Evolutionary conservation across 2,113 vertebrate species (phyloP).

Genomic region (Ondatra zibethicus): DNA sequence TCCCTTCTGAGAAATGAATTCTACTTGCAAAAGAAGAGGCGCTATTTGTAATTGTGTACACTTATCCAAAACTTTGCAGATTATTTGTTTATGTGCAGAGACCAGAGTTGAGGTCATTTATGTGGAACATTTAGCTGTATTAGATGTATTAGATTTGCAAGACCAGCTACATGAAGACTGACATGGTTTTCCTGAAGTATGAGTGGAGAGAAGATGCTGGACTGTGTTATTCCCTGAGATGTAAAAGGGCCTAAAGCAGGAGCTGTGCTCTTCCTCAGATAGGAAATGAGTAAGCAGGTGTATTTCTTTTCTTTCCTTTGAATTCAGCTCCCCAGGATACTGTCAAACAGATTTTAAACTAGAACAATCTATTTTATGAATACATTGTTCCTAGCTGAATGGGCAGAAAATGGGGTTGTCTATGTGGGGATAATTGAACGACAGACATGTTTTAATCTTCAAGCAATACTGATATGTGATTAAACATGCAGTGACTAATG

Average conservation of each 20-base stretch:
- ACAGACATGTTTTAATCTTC: slow-evolving; percentile 61
- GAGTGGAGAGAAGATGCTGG: neutral
- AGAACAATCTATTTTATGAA: slow-evolving; percentile 28
- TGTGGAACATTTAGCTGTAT: neutral
- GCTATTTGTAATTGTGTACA: neutral
- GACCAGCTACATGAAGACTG: neutral
- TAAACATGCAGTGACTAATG: slow-evolving; percentile 56
- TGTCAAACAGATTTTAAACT: slow-evolving; percentile 39
- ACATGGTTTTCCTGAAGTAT: neutral
- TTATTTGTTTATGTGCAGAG: neutral
- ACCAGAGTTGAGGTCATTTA: neutral
- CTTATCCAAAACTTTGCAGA: neutral
- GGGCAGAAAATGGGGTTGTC: slow-evolving; percentile 42
- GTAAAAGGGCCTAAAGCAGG: neutral
- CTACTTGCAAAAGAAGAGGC: neutral
- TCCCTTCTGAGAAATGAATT: neutral
- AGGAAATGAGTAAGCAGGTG: neutral
- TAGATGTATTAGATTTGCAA: neutral
- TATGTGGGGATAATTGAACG: slow-evolving; percentile 27
- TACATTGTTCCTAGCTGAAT: slow-evolving; percentile 49
- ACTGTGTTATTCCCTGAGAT: neutral
- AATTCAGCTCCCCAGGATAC: neutral
- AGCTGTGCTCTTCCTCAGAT: neutral
- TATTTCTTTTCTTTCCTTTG: neutral
- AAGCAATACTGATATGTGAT: slow-evolving; percentile 55